Conservation (phyloP, 1,140 invertebrate genomes). For the Mycetomoellerius zeteki region DNA sequence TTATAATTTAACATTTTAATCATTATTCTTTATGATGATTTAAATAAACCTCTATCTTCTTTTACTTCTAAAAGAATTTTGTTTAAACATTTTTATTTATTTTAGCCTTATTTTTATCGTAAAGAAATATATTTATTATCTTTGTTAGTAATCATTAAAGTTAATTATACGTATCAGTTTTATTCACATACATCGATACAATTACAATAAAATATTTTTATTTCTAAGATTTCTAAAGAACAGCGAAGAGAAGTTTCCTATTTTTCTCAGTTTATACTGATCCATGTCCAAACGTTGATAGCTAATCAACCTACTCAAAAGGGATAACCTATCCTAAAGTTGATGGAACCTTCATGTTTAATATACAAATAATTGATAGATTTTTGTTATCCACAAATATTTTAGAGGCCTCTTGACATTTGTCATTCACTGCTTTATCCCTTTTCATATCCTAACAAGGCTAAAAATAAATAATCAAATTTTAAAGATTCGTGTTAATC, state of each 20-base stretch:
- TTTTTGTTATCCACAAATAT: slow-evolving; percentile 26
- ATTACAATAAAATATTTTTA: background rate
- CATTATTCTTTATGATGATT: background rate
- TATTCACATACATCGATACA: background rate
- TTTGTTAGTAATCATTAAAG: background rate
- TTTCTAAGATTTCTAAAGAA: background rate
- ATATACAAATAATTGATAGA: slow-evolving; percentile 38
- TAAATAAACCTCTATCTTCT: background rate
- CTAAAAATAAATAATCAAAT: background rate
- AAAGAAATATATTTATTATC: background rate
- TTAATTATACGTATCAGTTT: background rate
- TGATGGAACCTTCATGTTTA: background rate
- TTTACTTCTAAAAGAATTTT: background rate
- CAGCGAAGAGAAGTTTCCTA: background rate
- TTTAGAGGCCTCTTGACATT: background rate
- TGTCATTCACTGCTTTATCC: background rate
- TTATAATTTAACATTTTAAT: background rate
- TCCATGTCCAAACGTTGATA: background rate
- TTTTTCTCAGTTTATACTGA: background rate
- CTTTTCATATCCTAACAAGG: background rate
- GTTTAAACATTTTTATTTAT: background rate
- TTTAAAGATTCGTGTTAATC: background rate
- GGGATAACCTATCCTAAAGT: background rate
- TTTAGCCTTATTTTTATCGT: background rate
- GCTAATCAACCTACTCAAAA: no score